Percentiles rank a stretch among this genome's conserved stretches.
Conservation (phyloP, 1,140 invertebrate genomes). For the Apis florea region DNA sequence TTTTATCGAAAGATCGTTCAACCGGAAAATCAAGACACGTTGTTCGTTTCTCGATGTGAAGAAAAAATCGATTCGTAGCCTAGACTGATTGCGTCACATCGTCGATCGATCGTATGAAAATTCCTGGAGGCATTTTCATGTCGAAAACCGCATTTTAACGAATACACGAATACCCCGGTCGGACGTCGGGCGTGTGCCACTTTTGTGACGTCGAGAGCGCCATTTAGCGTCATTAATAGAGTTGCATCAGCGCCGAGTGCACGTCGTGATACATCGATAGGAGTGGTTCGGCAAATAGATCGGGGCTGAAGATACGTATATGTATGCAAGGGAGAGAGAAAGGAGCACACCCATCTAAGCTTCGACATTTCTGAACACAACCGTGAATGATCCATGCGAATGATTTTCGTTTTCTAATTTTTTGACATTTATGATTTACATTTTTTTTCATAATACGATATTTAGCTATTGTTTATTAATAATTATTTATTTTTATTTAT, state of each 20-base stretch:
- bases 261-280: constrained; percentile 55
- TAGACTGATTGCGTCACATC: constrained; percentile 11
- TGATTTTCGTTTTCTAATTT: neutral
- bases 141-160: constrained; percentile 27
- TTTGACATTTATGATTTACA: no score
- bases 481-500: no score
- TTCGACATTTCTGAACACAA: constrained; percentile 27
- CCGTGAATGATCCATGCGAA: neutral
- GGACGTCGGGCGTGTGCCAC: constrained; percentile 34
- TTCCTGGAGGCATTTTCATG: constrained; percentile 27
- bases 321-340: constrained; percentile 39
- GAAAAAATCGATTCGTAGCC: constrained; percentile 12
- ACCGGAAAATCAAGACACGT: neutral
- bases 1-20: neutral
- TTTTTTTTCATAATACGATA: no score
- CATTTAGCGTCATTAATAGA: constrained; percentile 63
- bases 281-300: constrained; percentile 67
- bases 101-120: constrained; percentile 18
- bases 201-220: constrained; percentile 51
- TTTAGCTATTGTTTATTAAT: no score
- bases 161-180: constrained; percentile 29
- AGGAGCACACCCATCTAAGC: constrained; percentile 29
- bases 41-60: constrained; percentile 3
- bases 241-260: constrained; percentile 54
- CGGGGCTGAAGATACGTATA: constrained; percentile 54